phyloP scores from a whole-genome alignment of 2,797 vertebrate genomes.

The Galaxias olidus region DNA sequence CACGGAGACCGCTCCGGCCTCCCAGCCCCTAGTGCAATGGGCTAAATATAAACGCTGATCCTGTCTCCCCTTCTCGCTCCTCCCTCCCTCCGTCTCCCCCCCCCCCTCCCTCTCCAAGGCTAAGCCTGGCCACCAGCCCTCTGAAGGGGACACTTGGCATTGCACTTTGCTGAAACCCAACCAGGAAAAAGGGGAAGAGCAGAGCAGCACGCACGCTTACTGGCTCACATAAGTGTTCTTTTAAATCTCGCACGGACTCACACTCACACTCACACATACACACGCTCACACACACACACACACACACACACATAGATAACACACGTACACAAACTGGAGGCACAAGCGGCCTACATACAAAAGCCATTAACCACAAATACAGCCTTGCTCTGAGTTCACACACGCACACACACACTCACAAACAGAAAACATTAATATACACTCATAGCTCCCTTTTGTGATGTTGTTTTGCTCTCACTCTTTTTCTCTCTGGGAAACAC shows the following conservation, averaged over 20 bases:
- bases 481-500: not conserved
- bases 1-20: constrained; percentile 23
- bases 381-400: not conserved
- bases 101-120: constrained; percentile 27
- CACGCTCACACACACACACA: constrained; percentile 21
- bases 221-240: constrained; percentile 10
- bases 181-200: constrained; percentile 19
- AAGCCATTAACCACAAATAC: constrained; percentile 30
- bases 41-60: constrained; percentile 59
- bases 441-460: not conserved
- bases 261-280: constrained; percentile 5
- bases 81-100: constrained; percentile 13
- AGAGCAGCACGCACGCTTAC: constrained; percentile 48
- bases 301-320: constrained; percentile 15
- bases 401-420: not conserved
- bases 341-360: constrained; percentile 29
- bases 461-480: not conserved
- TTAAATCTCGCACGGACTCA: not conserved
- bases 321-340: constrained; percentile 17
- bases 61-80: constrained; percentile 26
- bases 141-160: constrained; percentile 41
- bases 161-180: constrained; percentile 40
- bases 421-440: not conserved
- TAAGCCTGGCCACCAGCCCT: constrained; percentile 35
- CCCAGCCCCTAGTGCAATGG: constrained; percentile 34